A percentile compares a stretch with the other conserved stretches of the same genome.
These are phyloP conservation scores for Dromas ardeola DNA, from an alignment of 2,113 vertebrate species.

Conservation along the genomic window DNA sequence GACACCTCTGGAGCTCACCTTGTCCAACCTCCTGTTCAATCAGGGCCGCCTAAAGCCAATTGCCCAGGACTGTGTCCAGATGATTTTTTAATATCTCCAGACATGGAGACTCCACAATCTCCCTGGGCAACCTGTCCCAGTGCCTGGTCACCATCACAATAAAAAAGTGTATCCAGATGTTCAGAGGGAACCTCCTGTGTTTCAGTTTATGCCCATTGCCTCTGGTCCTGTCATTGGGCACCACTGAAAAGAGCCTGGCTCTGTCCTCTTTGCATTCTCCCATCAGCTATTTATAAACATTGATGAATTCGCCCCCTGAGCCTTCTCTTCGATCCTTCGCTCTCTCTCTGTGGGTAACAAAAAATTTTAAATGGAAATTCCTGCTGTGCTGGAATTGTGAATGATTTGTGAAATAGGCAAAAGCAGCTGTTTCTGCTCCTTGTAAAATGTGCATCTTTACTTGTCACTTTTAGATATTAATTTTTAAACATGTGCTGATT, in stretches of 20 bases:
- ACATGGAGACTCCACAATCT: not conserved
- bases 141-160: not conserved
- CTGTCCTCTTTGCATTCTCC: not conserved
- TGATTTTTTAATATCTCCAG: not conserved
- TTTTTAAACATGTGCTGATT: not conserved
- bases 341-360: not conserved
- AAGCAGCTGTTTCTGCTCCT: not conserved
- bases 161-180: not conserved
- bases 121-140: not conserved
- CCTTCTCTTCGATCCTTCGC: not conserved
- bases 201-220: not conserved
- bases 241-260: not conserved
- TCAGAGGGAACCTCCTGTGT: not conserved
- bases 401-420: not conserved
- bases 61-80: not conserved
- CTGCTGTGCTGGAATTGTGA: not conserved
- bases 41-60: not conserved
- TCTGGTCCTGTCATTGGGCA: not conserved
- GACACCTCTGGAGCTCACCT: not conserved
- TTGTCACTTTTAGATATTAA: not conserved
- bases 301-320: not conserved
- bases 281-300: not conserved
- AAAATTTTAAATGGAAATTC: not conserved
- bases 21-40: not conserved
- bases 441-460: not conserved